phyloP scores from a whole-genome alignment of 2,113 vertebrate species.

The Nestor notabilis region DNA sequence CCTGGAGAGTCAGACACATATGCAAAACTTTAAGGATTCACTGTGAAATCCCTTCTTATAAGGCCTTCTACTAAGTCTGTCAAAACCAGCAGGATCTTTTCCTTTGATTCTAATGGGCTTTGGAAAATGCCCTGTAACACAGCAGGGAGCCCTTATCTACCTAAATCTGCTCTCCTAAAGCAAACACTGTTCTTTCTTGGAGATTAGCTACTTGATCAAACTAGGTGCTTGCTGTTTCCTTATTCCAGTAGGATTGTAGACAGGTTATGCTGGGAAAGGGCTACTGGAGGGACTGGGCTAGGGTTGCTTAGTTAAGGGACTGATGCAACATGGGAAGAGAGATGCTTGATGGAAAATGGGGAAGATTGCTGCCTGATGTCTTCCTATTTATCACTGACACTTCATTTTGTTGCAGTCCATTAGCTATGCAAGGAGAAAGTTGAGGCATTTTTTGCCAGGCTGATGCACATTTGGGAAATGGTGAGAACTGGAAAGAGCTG shows the following conservation, averaged over 20 bases:
- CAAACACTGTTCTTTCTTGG: not conserved
- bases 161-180: not conserved
- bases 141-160: not conserved
- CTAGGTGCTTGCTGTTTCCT: not conserved
- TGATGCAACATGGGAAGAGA: not conserved
- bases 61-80: not conserved
- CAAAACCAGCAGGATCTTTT: not conserved
- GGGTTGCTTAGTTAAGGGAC: not conserved
- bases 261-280: not conserved
- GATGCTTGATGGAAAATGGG: not conserved
- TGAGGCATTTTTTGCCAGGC: not conserved
- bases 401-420: not conserved
- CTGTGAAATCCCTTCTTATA: not conserved
- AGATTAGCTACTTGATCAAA: not conserved
- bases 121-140: not conserved
- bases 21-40: not conserved
- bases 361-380: not conserved
- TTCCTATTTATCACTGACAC: not conserved
- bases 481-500: not conserved
- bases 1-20: not conserved
- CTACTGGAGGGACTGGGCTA: not conserved
- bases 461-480: not conserved
- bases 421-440: not conserved
- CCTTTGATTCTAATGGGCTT: not conserved
- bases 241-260: not conserved